These are phyloP conservation scores for Peromyscus polionotus DNA, from an alignment of 2,113 vertebrate species.

Conservation along the genomic window DNA sequence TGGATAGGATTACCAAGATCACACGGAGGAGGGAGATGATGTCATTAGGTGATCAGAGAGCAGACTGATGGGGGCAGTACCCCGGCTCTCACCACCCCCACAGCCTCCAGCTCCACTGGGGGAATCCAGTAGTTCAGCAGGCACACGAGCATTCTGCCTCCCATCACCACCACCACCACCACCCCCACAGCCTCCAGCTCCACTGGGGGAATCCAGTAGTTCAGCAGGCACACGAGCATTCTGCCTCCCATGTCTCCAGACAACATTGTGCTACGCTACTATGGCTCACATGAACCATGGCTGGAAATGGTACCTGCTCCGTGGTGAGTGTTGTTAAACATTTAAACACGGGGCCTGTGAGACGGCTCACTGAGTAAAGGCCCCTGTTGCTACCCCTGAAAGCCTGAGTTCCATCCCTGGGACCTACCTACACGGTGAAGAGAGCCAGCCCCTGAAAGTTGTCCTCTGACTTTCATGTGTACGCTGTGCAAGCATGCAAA, in stretches of 20 bases:
- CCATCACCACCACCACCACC: no score
- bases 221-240: not conserved
- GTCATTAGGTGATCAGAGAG: constrained; percentile 21
- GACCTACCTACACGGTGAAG: not conserved
- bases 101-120: no score
- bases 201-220: not conserved
- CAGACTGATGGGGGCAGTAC: not conserved
- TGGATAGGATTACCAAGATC: constrained; percentile 47
- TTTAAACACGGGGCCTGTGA: not conserved
- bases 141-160: not conserved
- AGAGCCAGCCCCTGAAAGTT: not conserved
- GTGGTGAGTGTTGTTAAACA: not conserved
- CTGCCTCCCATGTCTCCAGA: no score
- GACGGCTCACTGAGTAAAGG: not conserved
- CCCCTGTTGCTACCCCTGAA: no score
- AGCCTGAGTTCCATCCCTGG: not conserved
- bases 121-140: not conserved
- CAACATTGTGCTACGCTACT: not conserved
- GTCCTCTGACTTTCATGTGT: not conserved
- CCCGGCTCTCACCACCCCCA: not conserved
- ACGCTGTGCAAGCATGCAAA: not conserved
- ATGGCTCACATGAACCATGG: not conserved
- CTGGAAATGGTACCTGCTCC: not conserved
- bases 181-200: not conserved
- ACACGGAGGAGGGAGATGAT: constrained; percentile 1